phyloP scores from a whole-genome alignment of 2,113 vertebrate species.

The Pleuronectes platessa region DNA sequence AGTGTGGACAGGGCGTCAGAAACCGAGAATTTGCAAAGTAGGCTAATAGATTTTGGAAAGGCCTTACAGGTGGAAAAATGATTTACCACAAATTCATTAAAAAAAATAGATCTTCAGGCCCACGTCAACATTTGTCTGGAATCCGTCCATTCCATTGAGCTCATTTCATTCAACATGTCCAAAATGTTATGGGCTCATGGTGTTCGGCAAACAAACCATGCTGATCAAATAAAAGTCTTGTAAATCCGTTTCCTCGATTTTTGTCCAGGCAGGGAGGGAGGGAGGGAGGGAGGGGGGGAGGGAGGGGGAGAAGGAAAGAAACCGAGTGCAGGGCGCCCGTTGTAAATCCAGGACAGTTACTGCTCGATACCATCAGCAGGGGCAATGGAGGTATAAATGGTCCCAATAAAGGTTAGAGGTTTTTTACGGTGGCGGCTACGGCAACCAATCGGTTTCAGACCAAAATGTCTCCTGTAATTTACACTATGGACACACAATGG shows the following conservation, averaged over 20 bases:
- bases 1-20: too few relatives aligned
- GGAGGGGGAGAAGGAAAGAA: slow-evolving; percentile 38
- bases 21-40: too few relatives aligned
- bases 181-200: slow-evolving; percentile 16
- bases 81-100: too few relatives aligned
- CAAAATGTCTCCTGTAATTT: slow-evolving; percentile 35
- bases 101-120: not conserved
- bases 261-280: not conserved
- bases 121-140: too few relatives aligned
- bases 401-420: slow-evolving; percentile 72
- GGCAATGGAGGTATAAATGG: slow-evolving; percentile 76
- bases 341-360: slow-evolving; percentile 80
- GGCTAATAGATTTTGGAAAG: too few relatives aligned
- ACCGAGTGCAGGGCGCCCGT: slow-evolving; percentile 22
- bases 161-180: slow-evolving; percentile 6
- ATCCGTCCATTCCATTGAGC: not conserved
- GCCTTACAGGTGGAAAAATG: too few relatives aligned
- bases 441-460: slow-evolving; percentile 55
- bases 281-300: not conserved
- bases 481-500: slow-evolving; percentile 5
- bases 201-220: slow-evolving; percentile 48
- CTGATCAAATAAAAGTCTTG: slow-evolving; percentile 59
- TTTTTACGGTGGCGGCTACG: slow-evolving; percentile 64
- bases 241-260: slow-evolving; percentile 36
- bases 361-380: slow-evolving; percentile 72